A percentile compares a stretch with the other conserved stretches of the same genome.
phyloP scores from a whole-genome alignment of 2,113 vertebrate genomes.

The Pelobates fuscus region DNA sequence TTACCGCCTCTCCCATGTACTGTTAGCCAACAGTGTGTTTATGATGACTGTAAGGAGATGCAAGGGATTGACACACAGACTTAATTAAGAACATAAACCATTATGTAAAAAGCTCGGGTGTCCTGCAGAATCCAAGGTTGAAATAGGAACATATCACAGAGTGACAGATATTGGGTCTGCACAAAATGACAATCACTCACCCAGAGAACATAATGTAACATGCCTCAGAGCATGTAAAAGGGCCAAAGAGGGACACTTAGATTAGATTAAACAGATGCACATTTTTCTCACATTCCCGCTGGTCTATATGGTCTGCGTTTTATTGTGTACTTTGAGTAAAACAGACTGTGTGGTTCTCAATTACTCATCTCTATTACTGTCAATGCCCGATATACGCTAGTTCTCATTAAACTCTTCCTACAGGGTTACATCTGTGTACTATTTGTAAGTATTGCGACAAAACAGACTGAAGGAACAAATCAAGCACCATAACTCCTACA shows the following conservation, averaged over 20 bases:
- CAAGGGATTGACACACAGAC: constrained; percentile 47
- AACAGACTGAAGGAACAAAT: no score
- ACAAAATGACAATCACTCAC: constrained; percentile 21
- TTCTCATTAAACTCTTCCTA: no score
- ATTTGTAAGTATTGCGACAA: no score
- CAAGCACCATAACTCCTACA: no score
- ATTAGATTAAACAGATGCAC: background rate
- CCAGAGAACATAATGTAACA: constrained; percentile 27
- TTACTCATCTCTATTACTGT: no score
- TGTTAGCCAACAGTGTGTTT: constrained; percentile 41
- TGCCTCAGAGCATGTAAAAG: background rate
- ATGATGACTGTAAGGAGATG: constrained; percentile 46
- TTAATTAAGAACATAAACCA: constrained; percentile 51
- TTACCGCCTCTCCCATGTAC: constrained; percentile 43
- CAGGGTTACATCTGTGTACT: no score
- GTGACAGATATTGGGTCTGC: constrained; percentile 22
- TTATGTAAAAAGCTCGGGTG: constrained; percentile 32
- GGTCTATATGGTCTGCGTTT: background rate
- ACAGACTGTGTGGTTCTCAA: no score
- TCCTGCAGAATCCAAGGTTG: constrained; percentile 31
- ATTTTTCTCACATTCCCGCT: background rate
- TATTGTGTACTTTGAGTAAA: no score
- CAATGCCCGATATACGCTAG: no score
- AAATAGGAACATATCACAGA: constrained; percentile 31
- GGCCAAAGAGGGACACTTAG: background rate